Base-by-base conservation (phyloP, 1,140 invertebrate genomes). In the Zaprionus kolodkinae region DNA sequence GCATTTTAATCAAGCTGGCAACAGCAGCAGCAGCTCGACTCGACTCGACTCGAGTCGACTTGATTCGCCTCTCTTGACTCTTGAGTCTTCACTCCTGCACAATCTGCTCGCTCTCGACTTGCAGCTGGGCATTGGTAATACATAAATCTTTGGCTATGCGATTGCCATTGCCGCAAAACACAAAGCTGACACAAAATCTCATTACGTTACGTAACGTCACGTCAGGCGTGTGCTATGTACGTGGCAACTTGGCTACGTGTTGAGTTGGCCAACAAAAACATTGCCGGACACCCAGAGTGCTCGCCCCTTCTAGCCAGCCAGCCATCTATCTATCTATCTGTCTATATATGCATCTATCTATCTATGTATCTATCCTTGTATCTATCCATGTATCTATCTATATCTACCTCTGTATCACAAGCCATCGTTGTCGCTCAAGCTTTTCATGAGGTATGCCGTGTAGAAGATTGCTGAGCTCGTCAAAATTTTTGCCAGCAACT, bases 141-240 rank as follows among this genome's bases (percentile, higher is more conserved):
- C 56, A 60, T 72, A 68, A 73, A 65, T 73, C 57, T 56, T 73
- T 38, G 30, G 50, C 17, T 17, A 38, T 56, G 63, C 40, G 63
- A 57, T 55, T 45, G 50, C 36, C 10, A 35, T 38, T 57, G 27
- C 55, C 52, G 63, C 75, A 70, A 61, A 75, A 73, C 81, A 83
- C 81, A 84, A 84, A 81, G 77, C 81, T 84, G 81, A 74, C 78
- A 69, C 73, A 84, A 81, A 84, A 85, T 84, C 81, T 78, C 81
- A 85, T 85, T 85, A 85, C 81, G 81, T 84, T 78, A 81, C 78
- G 81, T 74, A 80, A 77, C 66, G 73, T 81, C 65, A 85, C 68
- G 81, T 72, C 64, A 79, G 72, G 78, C 72, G 67, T 43, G 54
- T 38, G 40, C 64, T 84, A 76, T n/a, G 63, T 84, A 80, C 81